Evolutionary conservation across 2,888 invertebrate species (phyloP), one percentile per base, ranked within the genome.

Genomic region (Salticus scenicus): DNA sequence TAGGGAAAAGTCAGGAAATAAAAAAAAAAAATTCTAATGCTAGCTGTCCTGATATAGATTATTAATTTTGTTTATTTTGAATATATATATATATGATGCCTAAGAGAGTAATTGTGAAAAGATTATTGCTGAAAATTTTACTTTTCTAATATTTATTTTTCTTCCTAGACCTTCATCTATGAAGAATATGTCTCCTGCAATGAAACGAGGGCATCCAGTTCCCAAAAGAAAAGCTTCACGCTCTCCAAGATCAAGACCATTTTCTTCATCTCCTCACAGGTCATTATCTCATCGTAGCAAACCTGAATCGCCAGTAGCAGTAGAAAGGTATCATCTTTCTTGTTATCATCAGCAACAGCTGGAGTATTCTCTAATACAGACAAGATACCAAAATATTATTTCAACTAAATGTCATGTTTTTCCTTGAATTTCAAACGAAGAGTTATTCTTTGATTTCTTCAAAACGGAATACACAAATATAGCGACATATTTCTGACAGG

Each of bases 261-360:
- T 76, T 20, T 1, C 78, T 0, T 72, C 83, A 10, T 57, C 82
- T 33, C 83, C 83, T 27, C 76, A 72, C 27, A 77, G 83, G 51
- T 72, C 83, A 51, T 14, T 83, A 28, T 30, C 71, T 20, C 76
- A 76, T 27, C 72, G 75, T 67, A 72, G 33, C 66, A 66, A 75
- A 51, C 83, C 63, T 57, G 64, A 31, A 14, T 72, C 83, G 20
- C 72, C 76, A 24, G 67, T 67, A 24, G 10, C 83, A 24, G 67
- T 83, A 57, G 83, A 83, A 64, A 83, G 83, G 83, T 83, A 83
- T 77, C 81, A 57, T 69, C 72, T 47, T 47, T 47, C 47, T 47
- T 17, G 47, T 47, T 47, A 47, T 47, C 47, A 47, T 47, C 47
- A 47, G 47, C 10, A 47, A 2, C 17, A n/a, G 17, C 47, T 47